Conservation (phyloP, 2,113 vertebrate species). For the Illadopsis cleaveri region DNA sequence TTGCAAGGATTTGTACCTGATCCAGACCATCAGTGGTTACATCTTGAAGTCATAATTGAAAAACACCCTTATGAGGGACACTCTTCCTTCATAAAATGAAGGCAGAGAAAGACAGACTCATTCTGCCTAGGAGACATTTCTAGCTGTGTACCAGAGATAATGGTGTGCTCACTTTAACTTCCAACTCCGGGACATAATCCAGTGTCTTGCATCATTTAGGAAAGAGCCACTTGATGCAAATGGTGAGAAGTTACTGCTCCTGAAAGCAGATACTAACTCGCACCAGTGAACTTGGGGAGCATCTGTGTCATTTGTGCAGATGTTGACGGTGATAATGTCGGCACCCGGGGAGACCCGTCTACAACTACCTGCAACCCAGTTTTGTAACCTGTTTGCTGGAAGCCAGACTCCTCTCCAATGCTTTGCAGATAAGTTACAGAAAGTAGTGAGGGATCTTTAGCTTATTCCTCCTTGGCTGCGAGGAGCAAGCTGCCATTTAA, state of each 20-base stretch:
- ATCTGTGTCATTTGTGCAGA: background rate
- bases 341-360: background rate
- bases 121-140: background rate
- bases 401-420: background rate
- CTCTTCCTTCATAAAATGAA: background rate
- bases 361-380: background rate
- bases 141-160: background rate
- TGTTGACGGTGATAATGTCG: background rate
- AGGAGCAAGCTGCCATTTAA: background rate
- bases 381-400: background rate
- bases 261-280: background rate
- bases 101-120: background rate
- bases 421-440: background rate
- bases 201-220: background rate
- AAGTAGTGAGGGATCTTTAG: background rate
- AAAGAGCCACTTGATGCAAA: background rate
- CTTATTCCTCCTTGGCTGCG: background rate
- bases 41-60: background rate
- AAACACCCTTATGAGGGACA: background rate
- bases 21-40: background rate
- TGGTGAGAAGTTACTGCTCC: background rate
- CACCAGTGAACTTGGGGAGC: background rate
- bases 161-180: background rate
- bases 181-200: fast-evolving
- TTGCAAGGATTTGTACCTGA: background rate